A percentile compares a stretch with the other conserved stretches of the same genome.
These are phyloP conservation scores for Pocillopora damicornis DNA, from an alignment of 64 coral and sea anemone species.

Conservation along the genomic window DNA sequence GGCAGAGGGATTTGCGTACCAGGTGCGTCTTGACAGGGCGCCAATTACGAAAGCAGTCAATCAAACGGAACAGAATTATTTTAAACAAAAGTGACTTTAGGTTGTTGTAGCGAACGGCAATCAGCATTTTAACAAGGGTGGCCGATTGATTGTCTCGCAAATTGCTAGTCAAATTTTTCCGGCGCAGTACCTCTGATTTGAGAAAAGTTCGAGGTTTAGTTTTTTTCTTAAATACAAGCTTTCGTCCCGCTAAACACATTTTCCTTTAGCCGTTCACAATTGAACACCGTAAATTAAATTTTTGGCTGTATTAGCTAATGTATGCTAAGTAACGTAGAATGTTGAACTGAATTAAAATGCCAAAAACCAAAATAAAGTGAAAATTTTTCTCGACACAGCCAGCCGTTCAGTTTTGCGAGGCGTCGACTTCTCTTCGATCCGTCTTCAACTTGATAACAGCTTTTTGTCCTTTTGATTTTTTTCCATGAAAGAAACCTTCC, in stretches of 20 bases:
- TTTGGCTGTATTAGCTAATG: neutral
- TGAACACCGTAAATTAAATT: neutral
- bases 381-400: neutral
- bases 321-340: neutral
- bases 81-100: neutral
- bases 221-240: no score
- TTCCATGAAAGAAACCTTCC: neutral
- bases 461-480: neutral
- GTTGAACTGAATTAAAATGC: neutral
- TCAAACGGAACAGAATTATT: neutral
- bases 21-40: conserved; percentile 28
- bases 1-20: neutral
- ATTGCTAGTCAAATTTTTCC: no score
- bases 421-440: neutral
- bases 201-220: no score
- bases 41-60: conserved; percentile 26
- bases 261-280: no score
- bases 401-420: neutral
- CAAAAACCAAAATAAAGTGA: neutral
- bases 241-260: no score
- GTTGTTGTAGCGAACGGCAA: neutral
- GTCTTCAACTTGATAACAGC: neutral
- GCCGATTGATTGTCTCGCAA: neutral
- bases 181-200: no score
- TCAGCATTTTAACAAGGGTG: neutral